A percentile compares a stretch with the other conserved stretches of the same genome.
These are phyloP conservation scores for Pseudanteris insignis DNA, from an alignment of 2,888 invertebrate genomes.

Conservation along the genomic window DNA sequence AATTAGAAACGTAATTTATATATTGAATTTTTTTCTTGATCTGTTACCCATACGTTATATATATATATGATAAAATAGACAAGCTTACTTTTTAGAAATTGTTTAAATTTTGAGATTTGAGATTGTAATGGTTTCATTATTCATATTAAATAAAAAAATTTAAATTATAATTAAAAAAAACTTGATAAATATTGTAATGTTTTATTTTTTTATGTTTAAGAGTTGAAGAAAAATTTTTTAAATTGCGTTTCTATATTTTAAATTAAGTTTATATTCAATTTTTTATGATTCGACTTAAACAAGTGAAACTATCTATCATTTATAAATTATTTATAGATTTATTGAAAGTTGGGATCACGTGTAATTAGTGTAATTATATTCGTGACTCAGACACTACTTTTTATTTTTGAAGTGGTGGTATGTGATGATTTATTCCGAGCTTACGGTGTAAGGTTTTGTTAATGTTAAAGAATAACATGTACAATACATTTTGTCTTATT, in stretches of 20 bases:
- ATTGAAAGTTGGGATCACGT: conserved; percentile 28
- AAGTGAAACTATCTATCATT: background rate
- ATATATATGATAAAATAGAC: too few species aligned
- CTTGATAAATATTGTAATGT: background rate
- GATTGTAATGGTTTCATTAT: too few species aligned
- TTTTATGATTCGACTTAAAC: too few species aligned
- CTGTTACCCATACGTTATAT: conserved; percentile 4
- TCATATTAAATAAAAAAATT: too few species aligned
- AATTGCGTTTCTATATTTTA: too few species aligned
- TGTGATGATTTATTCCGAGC: conserved; percentile 42
- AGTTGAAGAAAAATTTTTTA: too few species aligned
- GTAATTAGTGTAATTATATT: conserved; percentile 36
- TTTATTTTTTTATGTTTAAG: too few species aligned
- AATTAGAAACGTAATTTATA: conserved; percentile 7
- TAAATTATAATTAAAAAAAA: too few species aligned
- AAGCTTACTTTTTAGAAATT: too few species aligned
- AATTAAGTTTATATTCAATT: too few species aligned
- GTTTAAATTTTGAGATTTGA: too few species aligned
- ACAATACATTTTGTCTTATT: conserved; percentile 36
- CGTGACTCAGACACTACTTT: conserved; percentile 38
- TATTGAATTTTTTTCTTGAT: conserved; percentile 1
- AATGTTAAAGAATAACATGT: conserved; percentile 39
- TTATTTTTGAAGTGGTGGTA: conserved; percentile 38
- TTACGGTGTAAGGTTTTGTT: conserved; percentile 45
- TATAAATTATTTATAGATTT: background rate